Conservation (phyloP, 2,113 vertebrate genomes). For the Microtus ochrogaster region DNA sequence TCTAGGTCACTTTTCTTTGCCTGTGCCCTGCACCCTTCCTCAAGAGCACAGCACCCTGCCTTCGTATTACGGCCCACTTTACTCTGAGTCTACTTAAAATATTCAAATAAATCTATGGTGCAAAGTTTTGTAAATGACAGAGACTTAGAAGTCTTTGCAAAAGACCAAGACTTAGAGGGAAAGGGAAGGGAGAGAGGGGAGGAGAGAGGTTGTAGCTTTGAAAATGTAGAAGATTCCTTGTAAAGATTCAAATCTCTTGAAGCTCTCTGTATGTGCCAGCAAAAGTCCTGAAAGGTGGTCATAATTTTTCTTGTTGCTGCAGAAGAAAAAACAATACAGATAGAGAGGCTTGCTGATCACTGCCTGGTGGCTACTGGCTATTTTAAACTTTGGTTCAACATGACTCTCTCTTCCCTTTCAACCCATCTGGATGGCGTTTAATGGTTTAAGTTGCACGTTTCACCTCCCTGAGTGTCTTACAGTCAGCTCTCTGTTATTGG, state of each 20-base stretch:
- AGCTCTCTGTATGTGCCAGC: not conserved
- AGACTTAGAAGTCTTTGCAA: not conserved
- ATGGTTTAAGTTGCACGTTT: not conserved
- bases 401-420: not conserved
- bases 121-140: not conserved
- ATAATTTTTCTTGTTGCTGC: not conserved
- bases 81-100: not conserved
- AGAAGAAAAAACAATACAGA: not conserved
- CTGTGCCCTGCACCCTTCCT: not conserved
- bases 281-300: not conserved
- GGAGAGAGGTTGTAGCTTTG: not conserved
- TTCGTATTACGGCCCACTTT: not conserved
- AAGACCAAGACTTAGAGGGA: not conserved
- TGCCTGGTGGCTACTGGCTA: not conserved
- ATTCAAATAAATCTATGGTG: not conserved
- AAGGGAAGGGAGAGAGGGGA: too few relatives aligned
- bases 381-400: not conserved
- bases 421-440: not conserved
- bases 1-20: not conserved
- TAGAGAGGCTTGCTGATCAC: not conserved
- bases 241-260: conserved; percentile 7
- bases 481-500: not conserved
- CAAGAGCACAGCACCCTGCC: not conserved
- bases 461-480: not conserved
- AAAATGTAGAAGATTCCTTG: not conserved